Evolutionary conservation across 2,888 invertebrate genomes (phyloP).

Genomic region (Hydrotaea diabolus): DNA sequence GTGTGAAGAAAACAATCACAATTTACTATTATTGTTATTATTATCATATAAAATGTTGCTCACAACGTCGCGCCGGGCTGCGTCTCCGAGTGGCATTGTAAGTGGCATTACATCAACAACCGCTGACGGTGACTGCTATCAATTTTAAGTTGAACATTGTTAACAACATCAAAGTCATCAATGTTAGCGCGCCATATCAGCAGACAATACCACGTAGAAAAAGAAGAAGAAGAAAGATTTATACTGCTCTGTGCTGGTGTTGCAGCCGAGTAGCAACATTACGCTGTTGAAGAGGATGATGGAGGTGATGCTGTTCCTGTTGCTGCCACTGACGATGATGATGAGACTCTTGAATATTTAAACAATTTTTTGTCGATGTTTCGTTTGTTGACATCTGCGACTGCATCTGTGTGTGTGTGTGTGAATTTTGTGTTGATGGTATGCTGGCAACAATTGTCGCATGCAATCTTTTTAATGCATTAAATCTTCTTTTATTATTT

Average conservation of each 20-base stretch:
- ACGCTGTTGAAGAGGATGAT: not conserved
- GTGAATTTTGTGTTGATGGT: slow-evolving; percentile 42
- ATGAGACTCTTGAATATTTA: slow-evolving; percentile 52
- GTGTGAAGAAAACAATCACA: not conserved
- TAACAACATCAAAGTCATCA: slow-evolving; percentile 65
- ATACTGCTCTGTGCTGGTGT: not conserved
- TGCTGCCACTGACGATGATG: not conserved
- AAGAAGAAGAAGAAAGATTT: slow-evolving; percentile 11
- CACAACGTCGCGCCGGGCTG: not conserved
- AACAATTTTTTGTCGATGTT: slow-evolving; percentile 36
- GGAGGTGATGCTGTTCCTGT: not conserved
- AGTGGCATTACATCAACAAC: slow-evolving; percentile 30
- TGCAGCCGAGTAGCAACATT: not conserved
- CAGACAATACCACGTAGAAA: not conserved
- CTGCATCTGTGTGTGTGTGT: not conserved
- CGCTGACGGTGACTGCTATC: slow-evolving; percentile 51
- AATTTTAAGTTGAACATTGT: slow-evolving; percentile 60
- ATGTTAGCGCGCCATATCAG: slow-evolving; percentile 52
- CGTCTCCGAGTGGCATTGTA: not conserved
- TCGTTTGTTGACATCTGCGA: slow-evolving; percentile 17
- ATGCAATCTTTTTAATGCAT: slow-evolving; percentile 59
- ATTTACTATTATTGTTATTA: slow-evolving; percentile 26
- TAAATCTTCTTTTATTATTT: slow-evolving; percentile 52
- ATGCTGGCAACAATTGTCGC: slow-evolving; percentile 62
- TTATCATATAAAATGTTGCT: slow-evolving; percentile 3